Base-by-base conservation (phyloP, 2,113 vertebrate species). In the Phalacrocorax carbo region DNA sequence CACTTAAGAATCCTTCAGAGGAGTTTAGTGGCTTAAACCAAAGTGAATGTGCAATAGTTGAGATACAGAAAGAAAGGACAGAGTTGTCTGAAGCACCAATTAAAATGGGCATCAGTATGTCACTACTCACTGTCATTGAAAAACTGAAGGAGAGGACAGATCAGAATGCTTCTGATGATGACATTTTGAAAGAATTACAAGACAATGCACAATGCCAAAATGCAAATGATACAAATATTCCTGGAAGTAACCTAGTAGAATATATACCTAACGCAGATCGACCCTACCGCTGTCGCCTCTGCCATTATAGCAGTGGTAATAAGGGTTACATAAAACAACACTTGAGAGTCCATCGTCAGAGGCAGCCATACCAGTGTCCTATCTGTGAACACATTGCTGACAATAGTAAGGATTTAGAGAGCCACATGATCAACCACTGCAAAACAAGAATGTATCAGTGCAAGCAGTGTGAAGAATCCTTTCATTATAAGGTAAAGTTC, bases 271-370 rank as follows among this genome's bases (percentile, higher is more conserved):
- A 98, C 13, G 98, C 95, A 2, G 99, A 99, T 3, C 97, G 98
- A 64, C 99, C 99, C 4, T 99, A 99, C 97, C 98, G 99, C 30
- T 99, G 99, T 81, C 99, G 99, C 34, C 94, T 99, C 46, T 99
- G 99, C 86, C 99, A 98, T 95, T 99, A 99, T 78, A 98, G 98
- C 78, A 99, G 99, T 11, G 98, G 98, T 36, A 99, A 99, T 95
- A 99, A 99, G 97, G 99, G 99, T 58, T 99, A 99, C 98, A 99
- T 99, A 79, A 99, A 99, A 36, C 99, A 99, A 96, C 99, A 99
- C 95, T 95, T 99, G 71, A 97, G 99, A 6, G 99, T 99, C 29
- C 99, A 99, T 78, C 98, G 99, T 29, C 99, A 99, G 96, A 98
- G 99, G 70, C 98, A 99, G 97, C 99, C 99, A 0, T 99, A 99